Evolutionary conservation across 64 coral and sea anemone species (phyloP).

Genomic region (Pocillopora damicornis): DNA sequence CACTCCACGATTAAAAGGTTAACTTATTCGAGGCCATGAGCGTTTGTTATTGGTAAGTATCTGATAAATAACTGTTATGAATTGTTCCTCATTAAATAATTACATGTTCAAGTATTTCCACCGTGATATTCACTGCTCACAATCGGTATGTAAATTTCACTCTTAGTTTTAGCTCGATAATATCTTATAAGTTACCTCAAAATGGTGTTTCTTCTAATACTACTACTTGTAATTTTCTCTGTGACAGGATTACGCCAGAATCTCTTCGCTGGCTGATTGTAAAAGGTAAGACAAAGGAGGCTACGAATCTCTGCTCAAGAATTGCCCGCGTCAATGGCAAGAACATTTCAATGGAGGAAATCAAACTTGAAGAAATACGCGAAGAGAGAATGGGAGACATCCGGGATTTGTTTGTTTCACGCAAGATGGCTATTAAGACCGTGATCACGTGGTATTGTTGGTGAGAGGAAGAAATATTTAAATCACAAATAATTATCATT

Average conservation of each 20-base stretch:
- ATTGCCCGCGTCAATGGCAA: constrained; percentile 55
- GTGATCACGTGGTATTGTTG: constrained; percentile 19
- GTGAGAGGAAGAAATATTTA: background rate
- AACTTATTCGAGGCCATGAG: too few relatives aligned
- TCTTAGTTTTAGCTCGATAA: too few relatives aligned
- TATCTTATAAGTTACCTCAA: background rate
- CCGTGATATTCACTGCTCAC: too few relatives aligned
- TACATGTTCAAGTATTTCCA: too few relatives aligned
- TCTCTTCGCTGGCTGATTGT: constrained; percentile 72
- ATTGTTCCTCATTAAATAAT: too few relatives aligned
- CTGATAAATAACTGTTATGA: too few relatives aligned
- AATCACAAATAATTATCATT: background rate
- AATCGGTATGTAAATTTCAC: too few relatives aligned
- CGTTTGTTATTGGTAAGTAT: too few relatives aligned
- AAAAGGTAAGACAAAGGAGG: constrained; percentile 60
- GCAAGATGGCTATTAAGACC: background rate
- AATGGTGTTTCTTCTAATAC: background rate
- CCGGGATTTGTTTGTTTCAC: constrained; percentile 48
- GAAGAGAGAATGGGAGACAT: constrained; percentile 46
- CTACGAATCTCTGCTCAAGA: constrained; percentile 34
- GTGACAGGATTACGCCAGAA: constrained; percentile 52
- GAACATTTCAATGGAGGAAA: constrained; percentile 8
- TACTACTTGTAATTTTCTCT: background rate
- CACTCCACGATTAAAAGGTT: too few relatives aligned
- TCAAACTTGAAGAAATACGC: constrained; percentile 3